Conservation (phyloP, 2,797 vertebrate genomes). For the Spinus olivaceus region DNA sequence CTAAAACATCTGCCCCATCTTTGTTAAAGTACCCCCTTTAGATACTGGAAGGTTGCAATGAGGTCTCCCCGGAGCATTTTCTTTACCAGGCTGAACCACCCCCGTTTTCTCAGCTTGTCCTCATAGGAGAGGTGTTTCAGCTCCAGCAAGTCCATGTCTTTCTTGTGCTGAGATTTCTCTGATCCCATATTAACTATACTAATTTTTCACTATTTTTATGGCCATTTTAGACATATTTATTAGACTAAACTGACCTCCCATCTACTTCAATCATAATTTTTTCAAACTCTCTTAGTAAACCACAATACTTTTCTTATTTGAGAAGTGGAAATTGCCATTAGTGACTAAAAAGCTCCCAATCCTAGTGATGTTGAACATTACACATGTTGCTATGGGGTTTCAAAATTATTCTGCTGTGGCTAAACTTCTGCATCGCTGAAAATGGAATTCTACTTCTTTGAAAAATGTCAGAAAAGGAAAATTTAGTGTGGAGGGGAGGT, state of each 20-base stretch:
- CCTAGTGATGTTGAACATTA: background rate
- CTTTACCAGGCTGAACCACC: background rate
- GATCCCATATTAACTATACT: background rate
- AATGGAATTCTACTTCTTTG: background rate
- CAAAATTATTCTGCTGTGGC: background rate
- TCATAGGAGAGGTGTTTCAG: background rate
- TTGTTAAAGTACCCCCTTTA: background rate
- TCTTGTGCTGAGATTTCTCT: background rate
- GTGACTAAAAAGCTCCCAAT: background rate
- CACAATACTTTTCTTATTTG: background rate
- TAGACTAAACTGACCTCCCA: background rate
- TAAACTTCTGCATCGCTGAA: background rate
- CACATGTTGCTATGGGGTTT: background rate
- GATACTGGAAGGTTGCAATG: background rate
- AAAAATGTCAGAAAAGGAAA: background rate
- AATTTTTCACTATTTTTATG: background rate
- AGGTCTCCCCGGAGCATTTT: background rate
- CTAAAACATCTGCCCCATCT: background rate
- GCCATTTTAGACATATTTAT: background rate
- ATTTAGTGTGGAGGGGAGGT: rapidly evolving
- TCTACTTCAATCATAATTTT: background rate
- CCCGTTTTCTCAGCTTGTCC: background rate
- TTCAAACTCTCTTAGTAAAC: background rate
- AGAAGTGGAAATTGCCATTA: background rate
- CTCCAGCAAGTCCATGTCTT: background rate